These are phyloP conservation scores for Pelobates cultripes DNA, from an alignment of 2,797 vertebrate species.

Conservation along the genomic window DNA sequence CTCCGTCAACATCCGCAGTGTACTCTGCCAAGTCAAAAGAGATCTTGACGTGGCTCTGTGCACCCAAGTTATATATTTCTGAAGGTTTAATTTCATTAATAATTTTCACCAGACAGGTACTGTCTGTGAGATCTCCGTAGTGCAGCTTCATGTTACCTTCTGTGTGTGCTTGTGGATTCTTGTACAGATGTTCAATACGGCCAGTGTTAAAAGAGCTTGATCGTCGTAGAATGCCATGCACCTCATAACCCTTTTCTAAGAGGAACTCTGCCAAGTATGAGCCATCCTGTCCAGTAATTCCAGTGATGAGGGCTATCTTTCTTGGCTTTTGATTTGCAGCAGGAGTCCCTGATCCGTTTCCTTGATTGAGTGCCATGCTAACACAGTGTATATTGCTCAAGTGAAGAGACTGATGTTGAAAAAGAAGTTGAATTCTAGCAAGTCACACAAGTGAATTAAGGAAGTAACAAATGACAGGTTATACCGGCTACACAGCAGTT, in stretches of 20 bases:
- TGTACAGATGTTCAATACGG: conserved; percentile 95
- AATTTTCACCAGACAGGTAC: conserved; percentile 97
- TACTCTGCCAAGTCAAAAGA: conserved; percentile 98
- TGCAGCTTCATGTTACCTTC: conserved; percentile 98
- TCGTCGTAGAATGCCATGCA: conserved; percentile 91
- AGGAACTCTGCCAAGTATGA: conserved; percentile 98
- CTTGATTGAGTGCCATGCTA: conserved; percentile 58
- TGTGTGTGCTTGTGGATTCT: conserved; percentile 89
- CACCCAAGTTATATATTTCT: conserved; percentile 97
- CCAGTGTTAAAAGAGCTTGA: conserved; percentile 99
- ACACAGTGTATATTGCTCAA: background rate
- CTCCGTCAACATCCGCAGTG: conserved; percentile 93
- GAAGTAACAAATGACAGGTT: conserved; percentile 14
- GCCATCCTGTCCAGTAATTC: conserved; percentile 85
- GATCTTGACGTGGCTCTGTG: conserved; percentile 98
- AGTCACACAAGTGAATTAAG: background rate
- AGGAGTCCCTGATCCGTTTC: conserved; percentile 51
- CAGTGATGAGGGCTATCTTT: conserved; percentile 70
- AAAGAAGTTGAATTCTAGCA: background rate
- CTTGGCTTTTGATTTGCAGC: conserved; percentile 57
- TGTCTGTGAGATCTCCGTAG: conserved; percentile 97
- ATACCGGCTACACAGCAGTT: background rate
- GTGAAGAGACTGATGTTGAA: background rate
- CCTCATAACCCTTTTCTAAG: conserved; percentile 93
- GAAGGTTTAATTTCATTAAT: conserved; percentile 93